Evolutionary conservation across 2,888 invertebrate species (phyloP).

Genomic region (Dryadula phaetusa): DNA sequence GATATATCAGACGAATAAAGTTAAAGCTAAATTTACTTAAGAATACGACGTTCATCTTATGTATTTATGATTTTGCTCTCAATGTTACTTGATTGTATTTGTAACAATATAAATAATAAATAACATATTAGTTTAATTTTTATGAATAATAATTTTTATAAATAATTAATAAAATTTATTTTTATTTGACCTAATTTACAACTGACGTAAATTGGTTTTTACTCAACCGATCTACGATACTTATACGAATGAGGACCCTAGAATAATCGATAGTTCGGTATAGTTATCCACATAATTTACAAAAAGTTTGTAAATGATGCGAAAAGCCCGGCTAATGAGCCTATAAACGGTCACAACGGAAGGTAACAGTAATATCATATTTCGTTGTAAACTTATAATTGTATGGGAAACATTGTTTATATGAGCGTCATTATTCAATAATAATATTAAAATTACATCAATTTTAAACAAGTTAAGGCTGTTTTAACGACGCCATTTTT

Average conservation of each 20-base stretch:
- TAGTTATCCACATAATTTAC: constrained; percentile 17
- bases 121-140: no score
- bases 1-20: no score
- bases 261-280: constrained; percentile 13
- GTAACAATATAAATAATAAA: no score
- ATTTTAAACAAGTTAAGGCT: not conserved
- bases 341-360: constrained; percentile 33
- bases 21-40: no score
- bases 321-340: constrained; percentile 36
- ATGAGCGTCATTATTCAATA: not conserved
- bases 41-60: no score
- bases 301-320: constrained; percentile 20
- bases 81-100: no score
- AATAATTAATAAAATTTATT: no score
- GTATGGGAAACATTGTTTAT: not conserved
- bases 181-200: no score
- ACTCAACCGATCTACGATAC: not conserved
- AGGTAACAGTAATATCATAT: constrained; percentile 36
- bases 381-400: constrained; percentile 33
- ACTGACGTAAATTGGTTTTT: not conserved
- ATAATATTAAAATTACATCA: not conserved
- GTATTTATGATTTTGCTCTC: no score
- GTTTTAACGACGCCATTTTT: not conserved
- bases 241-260: not conserved
- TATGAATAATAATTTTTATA: no score